phyloP scores from a whole-genome alignment of 2,888 invertebrate species.

The Palloptera scutellata region DNA sequence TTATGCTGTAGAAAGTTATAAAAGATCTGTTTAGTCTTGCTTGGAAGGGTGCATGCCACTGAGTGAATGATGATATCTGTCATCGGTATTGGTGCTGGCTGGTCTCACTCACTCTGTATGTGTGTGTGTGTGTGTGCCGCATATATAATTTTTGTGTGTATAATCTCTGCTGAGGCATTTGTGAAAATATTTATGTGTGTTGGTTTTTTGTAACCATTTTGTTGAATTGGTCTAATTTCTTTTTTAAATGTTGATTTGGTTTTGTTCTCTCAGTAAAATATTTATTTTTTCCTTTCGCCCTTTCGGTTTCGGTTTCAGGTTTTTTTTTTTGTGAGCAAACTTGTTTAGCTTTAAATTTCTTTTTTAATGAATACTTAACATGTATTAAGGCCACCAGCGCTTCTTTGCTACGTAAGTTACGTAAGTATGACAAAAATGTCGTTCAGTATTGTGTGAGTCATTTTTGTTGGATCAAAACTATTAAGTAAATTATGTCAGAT shows the following conservation, averaged over 20 bases:
- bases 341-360: too few relatives aligned
- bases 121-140: background rate
- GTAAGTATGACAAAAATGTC: background rate
- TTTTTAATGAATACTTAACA: too few relatives aligned
- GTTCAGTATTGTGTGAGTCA: background rate
- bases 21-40: too few relatives aligned
- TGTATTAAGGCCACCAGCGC: too few relatives aligned
- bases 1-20: too few relatives aligned
- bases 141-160: background rate
- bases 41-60: too few relatives aligned
- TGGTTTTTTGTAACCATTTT: background rate
- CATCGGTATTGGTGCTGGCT: background rate
- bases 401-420: too few relatives aligned
- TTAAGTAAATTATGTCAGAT: conserved; percentile 5
- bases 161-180: conserved; percentile 7
- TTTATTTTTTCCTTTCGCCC: background rate
- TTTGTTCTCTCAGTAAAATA: background rate
- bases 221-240: background rate
- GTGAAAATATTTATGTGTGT: conserved; percentile 10
- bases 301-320: background rate
- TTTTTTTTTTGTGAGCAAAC: background rate
- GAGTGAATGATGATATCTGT: background rate
- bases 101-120: background rate
- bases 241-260: background rate
- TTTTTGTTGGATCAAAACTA: conserved; percentile 3